Percentiles rank a stretch among this genome's conserved stretches.
Evolutionary conservation across 1,140 invertebrate species (phyloP).

Genomic region (Holcopasites calliopsidis): DNA sequence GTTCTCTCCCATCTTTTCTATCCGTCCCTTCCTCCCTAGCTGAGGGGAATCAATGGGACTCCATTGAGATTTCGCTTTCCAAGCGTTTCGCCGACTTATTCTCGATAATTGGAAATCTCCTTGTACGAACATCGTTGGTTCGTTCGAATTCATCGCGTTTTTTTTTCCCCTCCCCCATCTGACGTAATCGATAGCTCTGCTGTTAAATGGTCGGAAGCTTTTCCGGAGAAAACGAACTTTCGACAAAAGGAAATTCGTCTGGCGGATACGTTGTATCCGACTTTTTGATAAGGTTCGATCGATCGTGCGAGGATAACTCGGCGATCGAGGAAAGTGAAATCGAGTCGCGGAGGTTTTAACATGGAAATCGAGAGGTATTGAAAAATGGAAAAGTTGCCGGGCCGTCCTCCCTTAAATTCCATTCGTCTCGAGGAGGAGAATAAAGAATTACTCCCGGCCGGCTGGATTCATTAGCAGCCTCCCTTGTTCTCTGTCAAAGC

Average conservation of each 20-base stretch:
- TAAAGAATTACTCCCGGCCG: conserved; percentile 9
- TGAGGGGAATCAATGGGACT: conserved; percentile 25
- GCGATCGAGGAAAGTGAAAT: neutral
- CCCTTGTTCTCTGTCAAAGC: conserved; percentile 48
- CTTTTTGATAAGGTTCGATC: neutral
- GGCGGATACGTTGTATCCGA: neutral
- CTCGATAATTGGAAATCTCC: conserved; percentile 48
- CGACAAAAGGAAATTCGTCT: neutral
- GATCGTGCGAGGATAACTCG: neutral
- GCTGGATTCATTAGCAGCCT: conserved; percentile 48
- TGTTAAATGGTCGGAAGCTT: conserved; percentile 14
- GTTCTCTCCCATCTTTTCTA: too few species aligned
- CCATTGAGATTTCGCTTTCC: conserved; percentile 41
- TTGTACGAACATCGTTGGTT: conserved; percentile 40
- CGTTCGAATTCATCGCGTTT: conserved; percentile 33
- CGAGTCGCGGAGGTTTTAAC: neutral
- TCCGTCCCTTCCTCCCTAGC: neutral
- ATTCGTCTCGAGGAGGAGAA: conserved; percentile 24
- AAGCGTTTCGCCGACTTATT: conserved; percentile 40
- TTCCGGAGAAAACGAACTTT: conserved; percentile 16
- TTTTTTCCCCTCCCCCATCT: neutral
- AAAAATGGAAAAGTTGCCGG: conserved; percentile 10
- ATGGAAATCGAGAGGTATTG: neutral
- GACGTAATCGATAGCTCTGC: conserved; percentile 32
- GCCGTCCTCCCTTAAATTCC: conserved; percentile 26